These are phyloP conservation scores for Monomorium pharaonis DNA, from an alignment of 1,140 invertebrate species.

Conservation along the genomic window DNA sequence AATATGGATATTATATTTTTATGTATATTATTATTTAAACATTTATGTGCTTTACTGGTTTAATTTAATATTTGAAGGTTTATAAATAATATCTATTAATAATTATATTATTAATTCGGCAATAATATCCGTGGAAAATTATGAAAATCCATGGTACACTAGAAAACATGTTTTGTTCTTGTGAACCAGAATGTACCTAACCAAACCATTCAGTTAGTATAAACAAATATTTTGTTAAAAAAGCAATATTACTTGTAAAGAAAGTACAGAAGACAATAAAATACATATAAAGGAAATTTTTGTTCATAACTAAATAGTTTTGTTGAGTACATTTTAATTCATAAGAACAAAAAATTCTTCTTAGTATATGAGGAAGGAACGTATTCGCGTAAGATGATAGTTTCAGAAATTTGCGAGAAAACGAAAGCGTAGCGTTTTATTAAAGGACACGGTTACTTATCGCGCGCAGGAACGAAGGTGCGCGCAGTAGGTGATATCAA, in stretches of 20 bases:
- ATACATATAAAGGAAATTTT: too few relatives aligned
- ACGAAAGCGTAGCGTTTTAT: background rate
- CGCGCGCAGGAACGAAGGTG: background rate
- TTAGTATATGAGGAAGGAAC: background rate
- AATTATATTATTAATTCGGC: background rate
- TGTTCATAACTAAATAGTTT: too few relatives aligned
- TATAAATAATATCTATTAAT: background rate
- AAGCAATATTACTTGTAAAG: too few relatives aligned
- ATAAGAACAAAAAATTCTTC: too few relatives aligned
- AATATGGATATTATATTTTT: background rate
- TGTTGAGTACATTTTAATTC: too few relatives aligned
- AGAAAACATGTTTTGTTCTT: too few relatives aligned
- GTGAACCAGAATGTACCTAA: too few relatives aligned
- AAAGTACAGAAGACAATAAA: too few relatives aligned
- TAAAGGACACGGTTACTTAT: background rate
- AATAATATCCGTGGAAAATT: too few relatives aligned
- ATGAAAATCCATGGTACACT: too few relatives aligned
- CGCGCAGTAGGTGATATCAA: constrained; percentile 62
- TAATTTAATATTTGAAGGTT: background rate
- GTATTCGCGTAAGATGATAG: background rate
- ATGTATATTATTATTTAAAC: background rate
- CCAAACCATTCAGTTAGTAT: too few relatives aligned
- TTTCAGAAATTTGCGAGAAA: background rate
- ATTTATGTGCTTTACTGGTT: background rate
- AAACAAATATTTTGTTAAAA: too few relatives aligned